Base-by-base conservation (phyloP, 2,113 vertebrate genomes). In the Halcyon malimbica region DNA sequence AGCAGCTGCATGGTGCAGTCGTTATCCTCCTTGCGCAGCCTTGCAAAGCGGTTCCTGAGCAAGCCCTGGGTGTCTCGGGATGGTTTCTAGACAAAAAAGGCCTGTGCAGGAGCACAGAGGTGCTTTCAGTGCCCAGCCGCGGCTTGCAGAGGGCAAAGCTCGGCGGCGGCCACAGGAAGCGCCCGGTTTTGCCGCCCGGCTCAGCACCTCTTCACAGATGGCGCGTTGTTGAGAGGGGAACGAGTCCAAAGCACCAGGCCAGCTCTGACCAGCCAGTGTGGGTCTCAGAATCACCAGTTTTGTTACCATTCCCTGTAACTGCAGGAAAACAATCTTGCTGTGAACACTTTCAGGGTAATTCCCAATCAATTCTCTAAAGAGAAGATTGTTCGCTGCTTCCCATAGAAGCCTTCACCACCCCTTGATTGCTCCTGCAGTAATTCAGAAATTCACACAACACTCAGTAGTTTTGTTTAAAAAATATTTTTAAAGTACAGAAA, bases 91-190 rank as follows among this genome's bases (percentile, higher is more conserved):
- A 97, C 96, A 97, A 95, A 93, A 78, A 59, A 51, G 44, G 90
- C 53, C 95, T 97, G 93, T 97, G 89, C 56, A 10, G 68, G 60
- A 94, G 90, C 89, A 96, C 96, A 95, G 70, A 89, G 63, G 9
- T 5, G 88, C 94, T 86, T 91, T 95, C 93, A 94, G 85, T 2
- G 39, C 85, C 67, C 7, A 6, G 44, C 35, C 71, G 9, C 1
- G 11, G 53, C 42, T 35, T 1, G 0, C 1, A 29, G 57, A 60
- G 63, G 81, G 69, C 90, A 80, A 28, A 87, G 90, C 26, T 15
- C 0, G 8, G 69, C 78, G 90, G 89, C 6, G n/a, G 83, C 85
- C 29, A 4, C 41, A 42, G 91, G 76, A 90, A 89, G 87, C 1
- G 1, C 8, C 50, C 7, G 0, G 80, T n/a, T 85, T 18, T 28